Conservation (phyloP, 2,113 vertebrate genomes). For the Dolichotis patagonum region DNA sequence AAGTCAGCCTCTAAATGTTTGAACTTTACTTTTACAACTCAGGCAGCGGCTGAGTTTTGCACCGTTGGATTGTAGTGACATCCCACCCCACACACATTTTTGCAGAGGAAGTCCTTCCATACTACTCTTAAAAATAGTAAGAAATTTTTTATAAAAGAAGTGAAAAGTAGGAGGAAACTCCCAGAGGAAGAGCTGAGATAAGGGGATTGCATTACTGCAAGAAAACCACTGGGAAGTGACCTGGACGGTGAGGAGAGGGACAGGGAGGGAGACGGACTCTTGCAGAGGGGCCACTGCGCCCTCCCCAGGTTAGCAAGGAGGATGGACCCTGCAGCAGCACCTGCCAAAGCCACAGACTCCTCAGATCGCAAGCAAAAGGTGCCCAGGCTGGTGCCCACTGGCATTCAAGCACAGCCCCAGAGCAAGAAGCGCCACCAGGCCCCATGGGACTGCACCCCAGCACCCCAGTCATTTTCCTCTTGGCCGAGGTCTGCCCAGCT, state of each 20-base stretch:
- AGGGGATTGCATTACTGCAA: not conserved
- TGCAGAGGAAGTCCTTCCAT: not conserved
- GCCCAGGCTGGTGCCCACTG: not conserved
- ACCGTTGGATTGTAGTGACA: not conserved
- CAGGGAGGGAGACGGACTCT: fast-evolving
- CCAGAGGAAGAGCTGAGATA: not conserved
- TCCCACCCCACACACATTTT: not conserved
- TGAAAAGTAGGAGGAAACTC: not conserved
- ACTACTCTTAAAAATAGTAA: not conserved
- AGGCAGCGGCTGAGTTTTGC: not conserved
- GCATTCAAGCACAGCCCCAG: not conserved
- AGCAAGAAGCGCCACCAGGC: not conserved
- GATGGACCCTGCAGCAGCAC: not conserved
- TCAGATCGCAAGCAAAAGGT: not conserved
- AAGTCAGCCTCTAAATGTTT: not conserved
- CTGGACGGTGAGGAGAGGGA: fast-evolving
- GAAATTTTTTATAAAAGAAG: not conserved
- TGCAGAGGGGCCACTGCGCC: not conserved
- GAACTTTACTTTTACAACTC: not conserved
- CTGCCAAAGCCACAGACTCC: not conserved
- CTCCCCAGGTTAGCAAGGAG: fast-evolving
- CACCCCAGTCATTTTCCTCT: not conserved
- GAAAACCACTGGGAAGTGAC: not conserved
- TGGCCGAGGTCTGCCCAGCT: not conserved
- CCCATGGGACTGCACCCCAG: fast-evolving